These are phyloP conservation scores for Hyperoodon ampullatus DNA, from an alignment of 2,113 vertebrate genomes.

Conservation along the genomic window DNA sequence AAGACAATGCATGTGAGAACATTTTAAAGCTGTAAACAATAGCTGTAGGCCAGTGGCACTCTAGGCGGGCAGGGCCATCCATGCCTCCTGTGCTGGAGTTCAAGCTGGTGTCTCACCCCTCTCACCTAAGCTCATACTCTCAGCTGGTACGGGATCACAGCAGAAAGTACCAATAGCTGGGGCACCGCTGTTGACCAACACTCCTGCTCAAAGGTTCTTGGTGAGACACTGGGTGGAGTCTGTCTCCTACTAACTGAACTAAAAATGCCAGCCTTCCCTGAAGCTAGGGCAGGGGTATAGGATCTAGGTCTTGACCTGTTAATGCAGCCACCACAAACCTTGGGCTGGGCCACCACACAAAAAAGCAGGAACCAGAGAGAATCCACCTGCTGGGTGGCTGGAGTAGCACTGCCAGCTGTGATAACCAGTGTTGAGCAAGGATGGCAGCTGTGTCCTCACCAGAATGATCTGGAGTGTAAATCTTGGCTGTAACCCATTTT, in stretches of 20 bases:
- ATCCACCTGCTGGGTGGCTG: background rate
- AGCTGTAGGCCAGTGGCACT: background rate
- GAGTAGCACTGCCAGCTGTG: background rate
- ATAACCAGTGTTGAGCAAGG: background rate
- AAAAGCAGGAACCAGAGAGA: background rate
- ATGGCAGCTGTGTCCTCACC: background rate
- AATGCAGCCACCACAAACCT: background rate
- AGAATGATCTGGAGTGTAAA: background rate
- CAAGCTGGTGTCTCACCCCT: background rate
- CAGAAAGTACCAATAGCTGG: background rate
- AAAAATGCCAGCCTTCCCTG: background rate
- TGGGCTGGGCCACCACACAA: background rate
- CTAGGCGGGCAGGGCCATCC: background rate
- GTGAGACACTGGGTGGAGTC: background rate
- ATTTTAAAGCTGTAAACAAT: constrained; percentile 16
- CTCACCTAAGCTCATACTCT: background rate
- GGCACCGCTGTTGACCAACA: background rate
- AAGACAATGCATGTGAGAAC: background rate
- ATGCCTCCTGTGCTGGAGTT: background rate
- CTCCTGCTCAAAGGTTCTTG: background rate
- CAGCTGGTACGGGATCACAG: background rate
- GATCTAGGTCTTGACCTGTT: background rate
- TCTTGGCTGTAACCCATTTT: background rate
- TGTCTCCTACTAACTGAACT: background rate
- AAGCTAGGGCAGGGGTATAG: background rate